Evolutionary conservation across 2,797 vertebrate species (phyloP), one percentile per base, ranked within the genome.

Genomic region (Arremon brunneinucha): DNA sequence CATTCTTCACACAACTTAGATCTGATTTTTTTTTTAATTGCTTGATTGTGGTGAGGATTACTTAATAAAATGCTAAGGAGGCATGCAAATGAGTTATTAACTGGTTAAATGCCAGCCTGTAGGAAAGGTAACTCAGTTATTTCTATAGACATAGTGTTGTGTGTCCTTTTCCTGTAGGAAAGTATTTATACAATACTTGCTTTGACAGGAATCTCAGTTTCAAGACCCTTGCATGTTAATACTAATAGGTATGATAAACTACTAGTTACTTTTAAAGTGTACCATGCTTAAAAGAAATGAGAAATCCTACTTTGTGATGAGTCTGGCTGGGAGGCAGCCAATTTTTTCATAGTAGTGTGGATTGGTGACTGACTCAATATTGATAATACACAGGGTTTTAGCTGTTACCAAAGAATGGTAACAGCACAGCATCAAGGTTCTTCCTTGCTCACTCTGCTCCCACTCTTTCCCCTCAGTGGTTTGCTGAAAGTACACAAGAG

Each of bases 11-110:
- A 11, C 9, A 30, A 8, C 9, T 63, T 67, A 44, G 12, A 63
- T 8, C 5, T 57, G 8, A 3, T 50, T 8, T 35, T 46, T 50
- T 44, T 87, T 83, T 49, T 27, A 5, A 55, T 59, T n/a, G 16
- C 20, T 35, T 35, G 1, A 0, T 12, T 87, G 21, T 26, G 32
- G 15, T 44, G 30, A 70, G 0, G 7, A 28, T 23, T 37, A 41
- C 14, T 30, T 27, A 50, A 12, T 22, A 14, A 26, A 75, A 74
- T 70, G 7, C 7, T 46, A 35, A 70, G 68, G 77, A 74, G 14
- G 9, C 8, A 26, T 62, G 12, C 26, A 70, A 84, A 37, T 12
- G 3, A 46, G 8, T 57, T 62, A 34, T 12, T 37, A 46, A 35
- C 5, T 44, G 24, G 2, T 35, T 69, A 57, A 77, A 22, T 35